Evolutionary conservation across 2,797 vertebrate genomes (phyloP).

Genomic region (Anguilla megastoma): DNA sequence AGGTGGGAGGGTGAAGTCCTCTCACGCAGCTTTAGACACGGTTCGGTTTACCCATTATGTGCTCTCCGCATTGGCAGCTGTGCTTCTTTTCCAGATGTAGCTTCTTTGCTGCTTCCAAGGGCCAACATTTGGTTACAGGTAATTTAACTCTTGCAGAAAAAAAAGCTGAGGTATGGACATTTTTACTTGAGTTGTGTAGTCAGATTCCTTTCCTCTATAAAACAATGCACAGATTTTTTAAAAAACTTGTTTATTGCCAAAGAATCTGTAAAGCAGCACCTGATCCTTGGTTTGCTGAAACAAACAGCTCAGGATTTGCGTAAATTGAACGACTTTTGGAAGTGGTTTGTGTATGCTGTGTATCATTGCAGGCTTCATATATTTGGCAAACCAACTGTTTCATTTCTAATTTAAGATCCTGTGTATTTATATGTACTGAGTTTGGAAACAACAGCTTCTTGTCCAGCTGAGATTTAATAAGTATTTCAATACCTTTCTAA

Average conservation of each 20-base stretch:
- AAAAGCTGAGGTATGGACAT: neutral
- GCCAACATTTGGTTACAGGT: neutral
- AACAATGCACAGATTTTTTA: neutral
- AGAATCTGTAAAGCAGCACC: neutral
- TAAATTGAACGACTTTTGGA: neutral
- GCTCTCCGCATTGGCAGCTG: neutral
- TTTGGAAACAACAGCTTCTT: neutral
- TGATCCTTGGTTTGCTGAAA: neutral
- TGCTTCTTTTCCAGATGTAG: constrained; percentile 2
- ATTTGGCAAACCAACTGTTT: neutral
- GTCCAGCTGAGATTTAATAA: neutral
- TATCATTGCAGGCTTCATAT: neutral
- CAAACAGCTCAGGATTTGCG: neutral
- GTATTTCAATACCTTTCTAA: neutral
- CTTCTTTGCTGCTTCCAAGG: neutral
- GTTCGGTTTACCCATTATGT: neutral
- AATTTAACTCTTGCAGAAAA: neutral
- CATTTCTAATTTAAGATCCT: neutral
- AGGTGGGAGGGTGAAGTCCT: neutral
- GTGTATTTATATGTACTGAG: neutral
- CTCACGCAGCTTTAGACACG: neutral
- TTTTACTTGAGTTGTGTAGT: neutral
- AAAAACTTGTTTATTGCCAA: neutral
- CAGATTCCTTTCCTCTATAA: constrained; percentile 8
- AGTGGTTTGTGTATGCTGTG: neutral